Base-by-base conservation (phyloP, 1,140 invertebrate species). In the Zaprionus taronus region DNA sequence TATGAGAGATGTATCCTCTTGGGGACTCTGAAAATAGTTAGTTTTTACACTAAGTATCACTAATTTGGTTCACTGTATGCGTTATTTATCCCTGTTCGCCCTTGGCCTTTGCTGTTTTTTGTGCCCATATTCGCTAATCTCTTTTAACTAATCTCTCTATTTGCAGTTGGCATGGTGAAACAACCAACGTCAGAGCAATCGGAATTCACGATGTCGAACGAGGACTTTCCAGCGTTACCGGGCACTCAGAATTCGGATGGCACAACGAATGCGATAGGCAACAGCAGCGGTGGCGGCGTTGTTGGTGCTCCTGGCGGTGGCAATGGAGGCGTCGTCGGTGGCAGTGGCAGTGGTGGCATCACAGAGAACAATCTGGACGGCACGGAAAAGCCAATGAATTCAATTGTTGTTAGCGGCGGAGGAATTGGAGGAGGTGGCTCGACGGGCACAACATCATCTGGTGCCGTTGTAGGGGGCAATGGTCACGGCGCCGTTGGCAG, bases 181-280 rank as follows among this genome's bases (percentile, higher is more conserved):
- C 97, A 98, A 93, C 97, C 97, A 71, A 97, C 96, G 86, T 96
- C 96, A 34, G 97, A 98, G 93, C 95, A 97, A 80, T 97, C 96
- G 85, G 98, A 99, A 93, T 99, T 99, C 94, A 98, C 97, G 79
- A 99, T 99, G 96, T 98, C 98, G 81, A 97, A 96, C 79, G 99
- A 99, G 94, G 99, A 99, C 94, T 99, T 99, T 94, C 99, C 99
- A 77, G 99, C 99, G 91, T 94, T 99, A 93, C 99, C 96, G 71
- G 96, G 95, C 93, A 96, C 94, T 82, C 92, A 93, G 69, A 91
- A 91, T 72, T 91, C 91, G 49, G 92, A 93, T 66, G 94, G 94
- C 77, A 95, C 95, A 83, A 95, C 95, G 91, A 92, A 90, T 58
- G 73, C 90, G 53, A 83, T 87, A 66, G 81, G 87, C 49, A 80